Conservation (phyloP, 1,140 invertebrate genomes). For the Laupala kohalensis region DNA sequence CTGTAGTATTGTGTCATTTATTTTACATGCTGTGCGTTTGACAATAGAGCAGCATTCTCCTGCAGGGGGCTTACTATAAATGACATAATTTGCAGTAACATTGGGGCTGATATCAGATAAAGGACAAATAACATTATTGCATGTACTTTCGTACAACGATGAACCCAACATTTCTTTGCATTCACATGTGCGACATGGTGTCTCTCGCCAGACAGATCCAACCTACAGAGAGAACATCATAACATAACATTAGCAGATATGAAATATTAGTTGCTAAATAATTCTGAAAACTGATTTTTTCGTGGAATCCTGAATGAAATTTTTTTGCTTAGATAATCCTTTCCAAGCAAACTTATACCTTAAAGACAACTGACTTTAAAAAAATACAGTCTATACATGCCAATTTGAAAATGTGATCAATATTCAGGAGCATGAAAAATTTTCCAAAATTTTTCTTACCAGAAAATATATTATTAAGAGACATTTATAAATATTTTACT, state of each 20-base stretch:
- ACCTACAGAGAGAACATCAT: conserved; percentile 11
- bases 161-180: conserved; percentile 26
- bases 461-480: too few relatives aligned
- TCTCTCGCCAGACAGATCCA: conserved; percentile 50
- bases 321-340: too few relatives aligned
- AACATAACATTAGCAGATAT: neutral
- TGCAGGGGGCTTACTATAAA: conserved; percentile 33
- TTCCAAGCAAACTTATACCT: too few relatives aligned
- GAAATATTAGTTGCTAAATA: neutral
- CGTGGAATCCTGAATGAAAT: too few relatives aligned
- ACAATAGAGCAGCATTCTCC: conserved; percentile 46
- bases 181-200: conserved; percentile 47
- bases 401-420: too few relatives aligned
- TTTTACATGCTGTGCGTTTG: conserved; percentile 42
- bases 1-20: conserved; percentile 35
- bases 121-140: conserved; percentile 6
- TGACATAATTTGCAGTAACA: conserved; percentile 26
- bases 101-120: conserved; percentile 20
- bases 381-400: too few relatives aligned
- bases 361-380: too few relatives aligned
- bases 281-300: too few relatives aligned
- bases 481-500: too few relatives aligned
- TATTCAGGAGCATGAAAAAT: too few relatives aligned
- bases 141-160: conserved; percentile 18
- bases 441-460: too few relatives aligned